These are phyloP conservation scores for Peromyscus melanophrys DNA, from an alignment of 2,797 vertebrate genomes.

Conservation along the genomic window DNA sequence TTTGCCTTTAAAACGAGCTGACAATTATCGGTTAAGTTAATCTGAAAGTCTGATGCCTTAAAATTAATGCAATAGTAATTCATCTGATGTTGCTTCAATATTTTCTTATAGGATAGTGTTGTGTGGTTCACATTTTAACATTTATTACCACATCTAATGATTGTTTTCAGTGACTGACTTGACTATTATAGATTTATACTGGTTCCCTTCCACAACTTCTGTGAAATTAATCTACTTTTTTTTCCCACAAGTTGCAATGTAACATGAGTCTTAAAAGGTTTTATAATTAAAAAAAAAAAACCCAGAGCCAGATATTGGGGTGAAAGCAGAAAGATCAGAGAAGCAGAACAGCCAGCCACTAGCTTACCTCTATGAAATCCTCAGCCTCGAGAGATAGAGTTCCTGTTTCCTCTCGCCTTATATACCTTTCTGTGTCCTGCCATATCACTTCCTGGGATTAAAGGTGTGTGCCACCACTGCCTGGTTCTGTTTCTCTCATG, in stretches of 20 bases:
- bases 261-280: too few species aligned
- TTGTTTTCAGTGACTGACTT: not conserved
- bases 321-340: too few species aligned
- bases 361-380: too few species aligned
- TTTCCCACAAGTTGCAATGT: not conserved
- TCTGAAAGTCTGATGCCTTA: not conserved
- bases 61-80: not conserved
- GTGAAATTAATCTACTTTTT: not conserved
- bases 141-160: not conserved
- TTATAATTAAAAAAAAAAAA: too few species aligned
- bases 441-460: too few species aligned
- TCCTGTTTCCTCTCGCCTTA: too few species aligned
- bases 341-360: too few species aligned
- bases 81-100: constrained; percentile 7
- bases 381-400: too few species aligned
- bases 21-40: not conserved
- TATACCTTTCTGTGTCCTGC: too few species aligned
- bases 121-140: not conserved
- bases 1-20: constrained; percentile 22
- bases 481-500: too few species aligned
- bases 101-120: not conserved
- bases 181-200: not conserved
- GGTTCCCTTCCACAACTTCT: not conserved
- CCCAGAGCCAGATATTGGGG: too few species aligned
- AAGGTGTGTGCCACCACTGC: too few species aligned